Evolutionary conservation across 2,888 invertebrate genomes (phyloP).

Genomic region (Sepiola atlantica): DNA sequence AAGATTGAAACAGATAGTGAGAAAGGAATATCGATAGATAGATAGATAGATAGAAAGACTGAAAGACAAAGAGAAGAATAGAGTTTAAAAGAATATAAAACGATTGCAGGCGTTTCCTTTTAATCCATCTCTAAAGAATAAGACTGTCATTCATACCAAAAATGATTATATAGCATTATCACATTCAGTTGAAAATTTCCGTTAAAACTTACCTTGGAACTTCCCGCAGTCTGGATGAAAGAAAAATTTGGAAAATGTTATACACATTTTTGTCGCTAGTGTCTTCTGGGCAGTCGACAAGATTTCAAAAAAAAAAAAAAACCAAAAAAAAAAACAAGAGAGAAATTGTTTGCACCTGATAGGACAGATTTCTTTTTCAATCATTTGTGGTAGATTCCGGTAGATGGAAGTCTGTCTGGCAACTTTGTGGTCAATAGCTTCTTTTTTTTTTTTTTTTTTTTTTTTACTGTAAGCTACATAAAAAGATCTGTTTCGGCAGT

Average conservation of each 20-base stretch:
- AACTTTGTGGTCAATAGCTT: too few species aligned
- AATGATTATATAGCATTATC: background rate
- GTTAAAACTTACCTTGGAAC: background rate
- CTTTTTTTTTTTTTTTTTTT: too few species aligned
- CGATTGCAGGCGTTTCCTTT: background rate
- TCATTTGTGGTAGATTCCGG: too few species aligned
- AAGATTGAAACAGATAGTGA: too few species aligned
- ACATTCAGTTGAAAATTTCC: conserved; percentile 6
- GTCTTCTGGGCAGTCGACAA: background rate
- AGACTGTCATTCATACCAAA: conserved; percentile 14
- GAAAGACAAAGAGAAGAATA: background rate
- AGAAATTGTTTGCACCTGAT: background rate
- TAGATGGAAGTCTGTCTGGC: too few species aligned
- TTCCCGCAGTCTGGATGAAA: conserved; percentile 18
- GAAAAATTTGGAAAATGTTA: conserved; percentile 23
- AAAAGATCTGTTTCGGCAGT: too few species aligned
- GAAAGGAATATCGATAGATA: too few species aligned
- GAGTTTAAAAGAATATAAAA: background rate
- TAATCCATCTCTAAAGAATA: background rate
- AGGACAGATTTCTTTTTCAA: too few species aligned
- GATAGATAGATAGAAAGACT: background rate
- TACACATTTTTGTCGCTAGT: background rate
- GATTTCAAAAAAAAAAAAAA: background rate
- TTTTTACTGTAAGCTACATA: too few species aligned
- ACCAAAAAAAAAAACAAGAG: background rate